These are phyloP conservation scores for Trissolcus japonicus DNA, from an alignment of 2,888 invertebrate species.

Conservation along the genomic window DNA sequence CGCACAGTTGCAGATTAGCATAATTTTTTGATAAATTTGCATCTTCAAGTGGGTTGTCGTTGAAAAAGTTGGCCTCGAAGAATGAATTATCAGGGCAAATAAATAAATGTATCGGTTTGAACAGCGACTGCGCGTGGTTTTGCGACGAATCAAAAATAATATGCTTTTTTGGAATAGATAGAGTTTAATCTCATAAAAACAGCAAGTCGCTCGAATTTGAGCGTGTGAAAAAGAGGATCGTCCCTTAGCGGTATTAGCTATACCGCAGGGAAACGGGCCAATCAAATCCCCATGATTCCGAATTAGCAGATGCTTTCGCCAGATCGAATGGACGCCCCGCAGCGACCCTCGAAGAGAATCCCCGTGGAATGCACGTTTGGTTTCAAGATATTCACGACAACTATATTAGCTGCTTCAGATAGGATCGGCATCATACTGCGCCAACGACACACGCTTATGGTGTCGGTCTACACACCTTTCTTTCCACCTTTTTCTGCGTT, in stretches of 20 bases:
- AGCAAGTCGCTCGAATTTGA: conserved; percentile 58
- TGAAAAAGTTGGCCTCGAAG: no score
- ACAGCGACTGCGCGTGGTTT: neutral
- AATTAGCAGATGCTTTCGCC: conserved; percentile 76
- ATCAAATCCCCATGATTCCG: conserved; percentile 76
- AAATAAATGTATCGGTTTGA: neutral
- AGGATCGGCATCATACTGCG: conserved; percentile 75
- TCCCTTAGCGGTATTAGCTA: conserved; percentile 55
- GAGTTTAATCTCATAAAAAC: conserved; percentile 54
- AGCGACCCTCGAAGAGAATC: conserved; percentile 71
- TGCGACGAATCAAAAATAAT: conserved; percentile 13
- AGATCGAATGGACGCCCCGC: conserved; percentile 75
- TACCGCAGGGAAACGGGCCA: conserved; percentile 62
- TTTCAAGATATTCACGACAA: conserved; percentile 76
- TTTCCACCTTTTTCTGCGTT: conserved; percentile 61
- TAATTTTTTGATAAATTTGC: no score
- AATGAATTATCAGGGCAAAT: neutral
- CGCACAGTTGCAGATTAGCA: no score
- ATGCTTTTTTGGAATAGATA: conserved; percentile 40
- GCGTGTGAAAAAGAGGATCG: conserved; percentile 58
- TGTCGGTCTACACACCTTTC: conserved; percentile 63
- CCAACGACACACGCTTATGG: conserved; percentile 69
- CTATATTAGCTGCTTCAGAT: conserved; percentile 75
- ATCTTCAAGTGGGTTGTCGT: no score
- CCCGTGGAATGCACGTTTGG: conserved; percentile 71